These are phyloP conservation scores for Dipus sagitta DNA, from an alignment of 2,797 vertebrate genomes.

Conservation along the genomic window DNA sequence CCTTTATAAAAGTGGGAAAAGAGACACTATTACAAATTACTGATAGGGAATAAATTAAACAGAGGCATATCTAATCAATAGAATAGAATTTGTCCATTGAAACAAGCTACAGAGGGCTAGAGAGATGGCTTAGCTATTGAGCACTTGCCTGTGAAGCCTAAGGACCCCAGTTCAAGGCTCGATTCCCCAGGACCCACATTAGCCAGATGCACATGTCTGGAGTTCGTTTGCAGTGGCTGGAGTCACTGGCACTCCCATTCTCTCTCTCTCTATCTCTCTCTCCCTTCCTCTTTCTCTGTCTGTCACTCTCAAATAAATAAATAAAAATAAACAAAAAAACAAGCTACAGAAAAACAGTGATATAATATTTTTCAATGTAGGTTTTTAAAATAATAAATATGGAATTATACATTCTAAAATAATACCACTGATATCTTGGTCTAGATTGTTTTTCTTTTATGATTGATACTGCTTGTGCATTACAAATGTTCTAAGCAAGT, in stretches of 20 bases:
- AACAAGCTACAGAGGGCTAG: not conserved
- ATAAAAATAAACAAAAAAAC: not conserved
- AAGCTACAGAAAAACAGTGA: not conserved
- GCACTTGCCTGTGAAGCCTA: too few species aligned
- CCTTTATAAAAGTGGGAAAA: not conserved
- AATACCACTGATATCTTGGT: not conserved
- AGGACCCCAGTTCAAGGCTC: too few species aligned
- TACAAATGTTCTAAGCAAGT: conserved; percentile 34
- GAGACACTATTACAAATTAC: not conserved
- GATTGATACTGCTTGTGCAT: not conserved
- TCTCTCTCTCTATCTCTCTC: too few species aligned
- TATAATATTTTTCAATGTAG: not conserved
- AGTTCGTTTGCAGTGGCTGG: too few species aligned
- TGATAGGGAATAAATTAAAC: not conserved
- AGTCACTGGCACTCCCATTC: too few species aligned
- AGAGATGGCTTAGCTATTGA: too few species aligned
- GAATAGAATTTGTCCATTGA: not conserved
- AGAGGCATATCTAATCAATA: not conserved
- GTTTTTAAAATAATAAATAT: conserved; percentile 36
- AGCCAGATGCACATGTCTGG: too few species aligned
- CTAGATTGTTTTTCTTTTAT: not conserved
- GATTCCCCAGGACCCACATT: too few species aligned
- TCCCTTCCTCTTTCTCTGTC: too few species aligned
- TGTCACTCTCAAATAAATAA: too few species aligned
- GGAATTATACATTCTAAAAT: not conserved